Evolutionary conservation across 2,113 vertebrate genomes (phyloP).

Genomic region (Phoenicopterus ruber): DNA sequence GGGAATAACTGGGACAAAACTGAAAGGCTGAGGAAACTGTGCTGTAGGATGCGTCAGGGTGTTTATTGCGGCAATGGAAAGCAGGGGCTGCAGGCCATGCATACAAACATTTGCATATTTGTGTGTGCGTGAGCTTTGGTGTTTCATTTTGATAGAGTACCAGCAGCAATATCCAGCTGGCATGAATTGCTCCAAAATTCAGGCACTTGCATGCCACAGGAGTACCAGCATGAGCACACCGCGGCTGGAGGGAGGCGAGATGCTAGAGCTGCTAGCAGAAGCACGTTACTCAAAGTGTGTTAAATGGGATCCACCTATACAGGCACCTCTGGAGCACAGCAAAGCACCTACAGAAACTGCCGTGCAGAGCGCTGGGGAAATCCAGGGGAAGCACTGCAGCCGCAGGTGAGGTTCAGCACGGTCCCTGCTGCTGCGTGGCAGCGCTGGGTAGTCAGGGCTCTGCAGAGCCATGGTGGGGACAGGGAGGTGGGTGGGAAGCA

Average conservation of each 20-base stretch:
- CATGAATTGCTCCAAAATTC: neutral
- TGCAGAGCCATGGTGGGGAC: neutral
- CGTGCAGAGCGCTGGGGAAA: neutral
- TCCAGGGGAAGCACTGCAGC: neutral
- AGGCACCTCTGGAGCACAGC: neutral
- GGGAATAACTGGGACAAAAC: neutral
- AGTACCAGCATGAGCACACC: neutral
- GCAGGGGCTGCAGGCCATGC: neutral
- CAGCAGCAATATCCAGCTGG: neutral
- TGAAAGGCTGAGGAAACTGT: neutral
- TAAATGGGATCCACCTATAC: neutral
- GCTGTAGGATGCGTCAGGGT: neutral
- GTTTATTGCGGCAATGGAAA: neutral
- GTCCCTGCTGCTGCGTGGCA: fast-evolving
- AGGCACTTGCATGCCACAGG: neutral
- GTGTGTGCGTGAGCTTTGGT: neutral
- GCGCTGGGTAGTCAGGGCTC: neutral
- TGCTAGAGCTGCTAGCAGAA: neutral
- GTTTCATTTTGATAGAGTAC: neutral
- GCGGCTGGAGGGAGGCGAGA: fast-evolving
- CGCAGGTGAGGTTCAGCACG: neutral
- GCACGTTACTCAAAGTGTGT: neutral
- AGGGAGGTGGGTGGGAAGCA: neutral
- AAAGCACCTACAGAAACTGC: neutral
- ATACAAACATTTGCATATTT: neutral